phyloP scores from a whole-genome alignment of 2,113 vertebrate genomes.

The Bombycilla garrulus region DNA sequence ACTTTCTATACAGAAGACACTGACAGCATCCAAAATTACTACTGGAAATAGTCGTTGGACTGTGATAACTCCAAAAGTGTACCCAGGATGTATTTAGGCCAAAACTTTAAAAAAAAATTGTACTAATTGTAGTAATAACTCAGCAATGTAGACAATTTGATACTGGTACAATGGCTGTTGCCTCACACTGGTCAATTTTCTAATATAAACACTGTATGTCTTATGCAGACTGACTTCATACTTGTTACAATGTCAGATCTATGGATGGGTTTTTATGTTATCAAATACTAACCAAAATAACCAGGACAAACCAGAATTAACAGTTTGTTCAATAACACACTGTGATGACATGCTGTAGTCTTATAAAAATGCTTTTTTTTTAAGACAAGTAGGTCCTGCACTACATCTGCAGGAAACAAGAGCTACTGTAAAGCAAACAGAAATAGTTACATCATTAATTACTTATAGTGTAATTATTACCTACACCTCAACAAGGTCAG shows the following conservation, averaged over 20 bases:
- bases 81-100: background rate
- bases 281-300: background rate
- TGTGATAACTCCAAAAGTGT: background rate
- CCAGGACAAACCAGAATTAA: background rate
- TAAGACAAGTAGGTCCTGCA: background rate
- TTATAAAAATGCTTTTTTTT: background rate
- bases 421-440: background rate
- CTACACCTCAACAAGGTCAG: background rate
- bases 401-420: background rate
- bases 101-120: background rate
- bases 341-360: background rate
- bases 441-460: background rate
- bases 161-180: fast-evolving
- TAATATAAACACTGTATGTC: background rate
- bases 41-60: background rate
- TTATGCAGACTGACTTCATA: background rate
- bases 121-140: background rate
- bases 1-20: background rate
- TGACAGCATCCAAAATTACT: background rate
- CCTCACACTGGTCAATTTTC: background rate
- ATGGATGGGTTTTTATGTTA: background rate
- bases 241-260: background rate
- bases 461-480: background rate
- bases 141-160: background rate
- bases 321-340: background rate